Evolutionary conservation across 2,113 vertebrate species (phyloP).

Genomic region (Cyanoderma ruficeps): DNA sequence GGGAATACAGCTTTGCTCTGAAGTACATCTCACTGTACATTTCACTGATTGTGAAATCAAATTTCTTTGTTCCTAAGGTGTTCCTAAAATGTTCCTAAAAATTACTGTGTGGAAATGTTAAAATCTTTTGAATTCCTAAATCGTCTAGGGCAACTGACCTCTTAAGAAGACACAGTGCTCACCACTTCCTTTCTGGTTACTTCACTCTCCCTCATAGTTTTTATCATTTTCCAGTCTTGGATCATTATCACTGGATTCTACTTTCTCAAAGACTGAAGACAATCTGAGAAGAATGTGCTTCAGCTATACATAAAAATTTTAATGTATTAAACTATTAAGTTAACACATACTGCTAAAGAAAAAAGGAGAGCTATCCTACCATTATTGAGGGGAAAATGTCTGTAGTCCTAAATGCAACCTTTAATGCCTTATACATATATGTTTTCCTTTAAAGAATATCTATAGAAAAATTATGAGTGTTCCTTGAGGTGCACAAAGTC

Average conservation of each 20-base stretch:
- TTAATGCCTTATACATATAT: neutral
- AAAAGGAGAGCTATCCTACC: neutral
- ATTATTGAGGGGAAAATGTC: neutral
- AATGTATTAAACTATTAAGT: neutral
- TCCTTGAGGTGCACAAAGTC: neutral
- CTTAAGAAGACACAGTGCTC: neutral
- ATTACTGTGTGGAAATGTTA: neutral
- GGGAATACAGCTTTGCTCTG: neutral
- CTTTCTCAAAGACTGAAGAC: neutral
- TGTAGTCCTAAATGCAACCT: neutral
- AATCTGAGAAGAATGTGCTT: neutral
- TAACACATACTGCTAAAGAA: neutral
- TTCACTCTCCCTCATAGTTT: neutral
- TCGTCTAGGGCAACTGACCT: neutral
- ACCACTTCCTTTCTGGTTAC: neutral
- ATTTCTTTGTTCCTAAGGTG: neutral
- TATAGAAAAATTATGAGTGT: neutral
- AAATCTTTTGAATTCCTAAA: neutral
- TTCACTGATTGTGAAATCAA: neutral
- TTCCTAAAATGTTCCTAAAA: neutral
- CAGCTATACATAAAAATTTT: neutral
- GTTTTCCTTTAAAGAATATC: neutral
- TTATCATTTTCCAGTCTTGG: neutral
- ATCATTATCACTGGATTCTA: neutral
- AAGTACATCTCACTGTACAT: neutral